phyloP scores from a whole-genome alignment of 2,888 invertebrate genomes.

The Synanthedon andrenaeformis region DNA sequence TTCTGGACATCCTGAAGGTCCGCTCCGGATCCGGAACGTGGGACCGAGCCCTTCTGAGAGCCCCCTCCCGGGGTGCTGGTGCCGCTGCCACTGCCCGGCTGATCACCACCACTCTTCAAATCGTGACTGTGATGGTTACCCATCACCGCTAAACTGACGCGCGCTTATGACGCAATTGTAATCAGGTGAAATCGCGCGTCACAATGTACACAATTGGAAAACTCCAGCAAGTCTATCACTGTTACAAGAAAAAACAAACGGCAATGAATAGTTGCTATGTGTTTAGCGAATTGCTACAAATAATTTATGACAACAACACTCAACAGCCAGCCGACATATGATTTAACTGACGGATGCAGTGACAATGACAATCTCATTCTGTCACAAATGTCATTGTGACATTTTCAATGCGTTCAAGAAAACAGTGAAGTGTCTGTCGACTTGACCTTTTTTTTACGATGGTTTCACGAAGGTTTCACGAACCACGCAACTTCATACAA shows the following conservation, averaged over 20 bases:
- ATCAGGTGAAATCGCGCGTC: background rate
- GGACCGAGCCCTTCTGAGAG: constrained; percentile 58
- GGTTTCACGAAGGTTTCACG: no score
- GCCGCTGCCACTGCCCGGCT: constrained; percentile 34
- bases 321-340: no score
- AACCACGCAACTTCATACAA: no score
- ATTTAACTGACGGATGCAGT: no score
- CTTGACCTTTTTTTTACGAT: no score
- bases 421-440: no score
- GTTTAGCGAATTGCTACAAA: no score
- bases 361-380: no score
- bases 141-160: constrained; percentile 21
- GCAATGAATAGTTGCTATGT: background rate
- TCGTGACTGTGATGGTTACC: constrained; percentile 55
- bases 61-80: constrained; percentile 47
- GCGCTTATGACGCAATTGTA: background rate
- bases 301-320: no score
- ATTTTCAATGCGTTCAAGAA: no score
- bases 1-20: constrained; percentile 68
- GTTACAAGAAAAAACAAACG: constrained; percentile 4
- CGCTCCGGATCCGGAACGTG: constrained; percentile 74
- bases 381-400: no score
- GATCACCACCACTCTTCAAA: constrained; percentile 26
- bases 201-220: constrained; percentile 1
- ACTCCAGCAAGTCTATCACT: constrained; percentile 1